Conservation (phyloP, 1,140 invertebrate species). For the Caerostris darwini region DNA sequence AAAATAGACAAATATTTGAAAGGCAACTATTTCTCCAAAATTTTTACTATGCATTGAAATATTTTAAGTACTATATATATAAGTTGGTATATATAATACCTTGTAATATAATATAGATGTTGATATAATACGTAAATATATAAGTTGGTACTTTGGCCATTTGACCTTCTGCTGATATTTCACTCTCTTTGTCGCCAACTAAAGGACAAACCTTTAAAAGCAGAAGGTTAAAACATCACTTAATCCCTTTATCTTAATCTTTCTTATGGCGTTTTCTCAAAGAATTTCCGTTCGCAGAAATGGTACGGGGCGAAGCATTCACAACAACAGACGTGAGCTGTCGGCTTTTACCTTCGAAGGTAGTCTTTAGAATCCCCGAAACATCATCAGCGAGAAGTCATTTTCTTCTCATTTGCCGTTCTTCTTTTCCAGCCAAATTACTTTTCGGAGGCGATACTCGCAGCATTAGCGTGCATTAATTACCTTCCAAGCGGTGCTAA, state of each 20-base stretch:
- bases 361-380: background rate
- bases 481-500: constrained; percentile 42
- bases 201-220: background rate
- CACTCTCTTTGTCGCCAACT: background rate
- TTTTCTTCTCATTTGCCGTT: constrained; percentile 23
- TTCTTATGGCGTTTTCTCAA: background rate
- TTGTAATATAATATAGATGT: too few species aligned
- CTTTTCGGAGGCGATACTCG: constrained; percentile 28
- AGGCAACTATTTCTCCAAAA: too few species aligned
- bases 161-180: too few species aligned
- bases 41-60: too few species aligned
- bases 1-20: too few species aligned
- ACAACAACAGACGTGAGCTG: background rate
- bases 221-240: background rate
- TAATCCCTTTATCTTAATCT: constrained; percentile 27
- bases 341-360: background rate
- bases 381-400: constrained; percentile 21
- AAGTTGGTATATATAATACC: too few species aligned
- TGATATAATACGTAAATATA: too few species aligned
- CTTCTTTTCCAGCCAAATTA: background rate
- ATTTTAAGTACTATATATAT: too few species aligned
- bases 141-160: too few species aligned
- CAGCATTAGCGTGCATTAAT: constrained; percentile 36
- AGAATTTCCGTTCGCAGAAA: constrained; percentile 5
- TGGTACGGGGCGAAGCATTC: background rate